Evolutionary conservation across 2,888 invertebrate species (phyloP).

Genomic region (Byasa hedistus): DNA sequence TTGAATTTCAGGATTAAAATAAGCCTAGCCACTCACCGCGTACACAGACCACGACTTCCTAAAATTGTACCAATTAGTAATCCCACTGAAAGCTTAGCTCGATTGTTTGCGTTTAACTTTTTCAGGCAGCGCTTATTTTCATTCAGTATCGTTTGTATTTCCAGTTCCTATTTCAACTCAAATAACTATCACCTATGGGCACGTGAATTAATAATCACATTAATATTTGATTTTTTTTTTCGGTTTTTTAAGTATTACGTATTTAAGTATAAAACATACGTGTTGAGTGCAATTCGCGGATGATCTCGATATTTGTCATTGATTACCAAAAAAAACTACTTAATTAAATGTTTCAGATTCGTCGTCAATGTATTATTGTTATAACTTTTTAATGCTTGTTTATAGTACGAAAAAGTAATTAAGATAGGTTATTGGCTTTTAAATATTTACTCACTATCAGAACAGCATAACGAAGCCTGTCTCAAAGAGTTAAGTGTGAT

Average conservation of each 20-base stretch:
- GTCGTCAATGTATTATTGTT: no score
- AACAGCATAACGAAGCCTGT: neutral
- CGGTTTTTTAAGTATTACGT: no score
- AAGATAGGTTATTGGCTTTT: neutral
- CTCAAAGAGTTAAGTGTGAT: neutral
- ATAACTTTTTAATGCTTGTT: neutral
- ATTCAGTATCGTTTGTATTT: neutral
- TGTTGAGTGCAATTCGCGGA: no score
- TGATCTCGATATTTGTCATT: no score
- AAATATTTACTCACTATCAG: neutral
- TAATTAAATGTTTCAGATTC: no score
- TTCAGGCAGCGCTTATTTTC: neutral
- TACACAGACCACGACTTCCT: neutral
- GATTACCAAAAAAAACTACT: no score
- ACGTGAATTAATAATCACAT: neutral
- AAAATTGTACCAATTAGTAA: conserved; percentile 2
- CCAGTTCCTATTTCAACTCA: neutral
- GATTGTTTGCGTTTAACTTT: neutral
- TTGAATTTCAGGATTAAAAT: neutral
- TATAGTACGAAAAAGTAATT: neutral
- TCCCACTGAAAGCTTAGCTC: neutral
- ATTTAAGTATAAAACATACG: no score
- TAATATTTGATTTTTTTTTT: no score
- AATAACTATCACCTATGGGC: neutral
- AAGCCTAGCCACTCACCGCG: neutral